phyloP scores from a whole-genome alignment of 2,113 vertebrate species.

The Siniperca knerii region DNA sequence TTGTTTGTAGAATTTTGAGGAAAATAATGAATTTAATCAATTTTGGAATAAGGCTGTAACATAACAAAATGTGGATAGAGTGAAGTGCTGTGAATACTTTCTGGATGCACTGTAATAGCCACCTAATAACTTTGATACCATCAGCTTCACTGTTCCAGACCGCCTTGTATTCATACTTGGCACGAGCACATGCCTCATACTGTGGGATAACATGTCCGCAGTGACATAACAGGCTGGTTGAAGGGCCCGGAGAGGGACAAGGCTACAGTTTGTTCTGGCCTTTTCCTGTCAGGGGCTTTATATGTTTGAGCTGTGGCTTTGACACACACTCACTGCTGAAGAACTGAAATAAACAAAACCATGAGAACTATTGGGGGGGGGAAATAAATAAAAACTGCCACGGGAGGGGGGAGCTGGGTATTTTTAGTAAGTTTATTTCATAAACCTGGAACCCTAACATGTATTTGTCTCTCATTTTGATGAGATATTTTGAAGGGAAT shows the following conservation, averaged over 20 bases:
- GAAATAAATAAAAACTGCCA: constrained; percentile 10
- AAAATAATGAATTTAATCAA: no score
- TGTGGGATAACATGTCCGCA: constrained; percentile 56
- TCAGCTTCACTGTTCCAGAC: constrained; percentile 27
- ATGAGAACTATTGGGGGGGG: constrained; percentile 60
- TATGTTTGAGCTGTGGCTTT: constrained; percentile 74
- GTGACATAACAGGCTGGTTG: constrained; percentile 60
- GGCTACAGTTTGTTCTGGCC: constrained; percentile 73
- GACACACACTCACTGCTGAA: constrained; percentile 69
- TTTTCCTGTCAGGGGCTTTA: constrained; percentile 70
- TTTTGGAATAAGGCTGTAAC: no score
- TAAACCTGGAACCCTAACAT: constrained; percentile 70
- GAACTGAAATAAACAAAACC: constrained; percentile 76
- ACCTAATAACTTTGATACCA: constrained; percentile 47
- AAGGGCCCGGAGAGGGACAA: constrained; percentile 62
- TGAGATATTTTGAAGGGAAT: constrained; percentile 66
- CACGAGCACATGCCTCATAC: constrained; percentile 25
- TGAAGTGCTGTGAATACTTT: no score
- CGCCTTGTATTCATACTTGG: constrained; percentile 41
- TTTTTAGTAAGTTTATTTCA: constrained; percentile 78
- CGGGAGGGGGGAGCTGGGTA: constrained; percentile 48
- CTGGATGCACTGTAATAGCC: constrained; percentile 1
- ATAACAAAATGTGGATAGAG: no score
- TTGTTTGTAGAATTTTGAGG: no score
- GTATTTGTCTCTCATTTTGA: constrained; percentile 74